Evolutionary conservation across 2,797 vertebrate genomes (phyloP).

Genomic region (Pelochelys cantorii): DNA sequence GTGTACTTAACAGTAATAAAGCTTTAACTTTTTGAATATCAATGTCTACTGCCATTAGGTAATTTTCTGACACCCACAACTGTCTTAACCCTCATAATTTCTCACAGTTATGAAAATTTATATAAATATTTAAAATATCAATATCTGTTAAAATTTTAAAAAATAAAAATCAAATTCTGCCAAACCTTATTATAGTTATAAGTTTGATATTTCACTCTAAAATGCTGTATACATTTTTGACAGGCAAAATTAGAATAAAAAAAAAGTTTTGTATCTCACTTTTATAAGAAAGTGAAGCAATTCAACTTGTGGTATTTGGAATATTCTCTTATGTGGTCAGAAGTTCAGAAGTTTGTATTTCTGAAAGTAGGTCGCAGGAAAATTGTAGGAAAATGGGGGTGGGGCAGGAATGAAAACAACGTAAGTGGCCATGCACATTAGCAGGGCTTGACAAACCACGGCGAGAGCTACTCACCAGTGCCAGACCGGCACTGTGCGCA

Average conservation of each 20-base stretch:
- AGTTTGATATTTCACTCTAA: slow-evolving; percentile 11
- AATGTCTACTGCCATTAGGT: background rate
- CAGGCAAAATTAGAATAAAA: slow-evolving; percentile 12
- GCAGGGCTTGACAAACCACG: too few species aligned
- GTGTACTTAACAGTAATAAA: background rate
- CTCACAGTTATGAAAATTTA: background rate
- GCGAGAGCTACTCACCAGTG: too few species aligned
- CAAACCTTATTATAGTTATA: background rate
- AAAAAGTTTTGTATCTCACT: background rate
- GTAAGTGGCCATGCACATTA: slow-evolving; percentile 39
- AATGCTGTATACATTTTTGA: slow-evolving; percentile 1
- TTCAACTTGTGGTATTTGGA: slow-evolving; percentile 19
- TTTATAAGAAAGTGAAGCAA: slow-evolving; percentile 9
- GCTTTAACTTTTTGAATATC: background rate
- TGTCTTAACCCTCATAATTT: background rate
- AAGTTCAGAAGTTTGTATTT: slow-evolving; percentile 55
- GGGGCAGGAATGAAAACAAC: slow-evolving; percentile 39
- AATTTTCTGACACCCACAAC: background rate
- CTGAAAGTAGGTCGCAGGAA: slow-evolving; percentile 60
- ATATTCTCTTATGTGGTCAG: background rate
- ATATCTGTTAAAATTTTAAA: background rate
- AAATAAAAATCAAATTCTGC: background rate
- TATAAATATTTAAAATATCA: background rate
- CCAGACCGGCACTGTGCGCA: too few species aligned
- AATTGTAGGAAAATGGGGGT: slow-evolving; percentile 67